phyloP scores from a whole-genome alignment of 2,888 invertebrate species.

The Pedicia rivosa region DNA sequence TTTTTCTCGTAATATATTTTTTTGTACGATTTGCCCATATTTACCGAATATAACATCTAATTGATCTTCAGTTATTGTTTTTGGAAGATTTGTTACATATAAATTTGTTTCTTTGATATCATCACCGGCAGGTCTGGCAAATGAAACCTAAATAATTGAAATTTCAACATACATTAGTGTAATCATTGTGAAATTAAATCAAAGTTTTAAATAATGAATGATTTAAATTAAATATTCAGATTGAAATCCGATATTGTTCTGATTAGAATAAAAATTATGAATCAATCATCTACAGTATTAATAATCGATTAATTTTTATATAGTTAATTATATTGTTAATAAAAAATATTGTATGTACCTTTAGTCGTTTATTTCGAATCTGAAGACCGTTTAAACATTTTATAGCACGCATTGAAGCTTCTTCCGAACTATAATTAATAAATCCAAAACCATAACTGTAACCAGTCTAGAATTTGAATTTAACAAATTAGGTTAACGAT shows the following conservation, averaged over 20 bases:
- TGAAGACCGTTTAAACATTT: slow-evolving; percentile 73
- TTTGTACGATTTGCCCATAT: slow-evolving; percentile 83
- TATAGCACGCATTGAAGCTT: slow-evolving; percentile 76
- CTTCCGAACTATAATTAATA: slow-evolving; percentile 74
- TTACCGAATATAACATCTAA: slow-evolving; percentile 72
- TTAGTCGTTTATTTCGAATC: slow-evolving; percentile 80
- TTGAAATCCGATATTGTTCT: no score
- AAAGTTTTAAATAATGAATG: no score
- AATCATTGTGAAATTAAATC: not conserved
- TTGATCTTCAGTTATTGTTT: slow-evolving; percentile 67
- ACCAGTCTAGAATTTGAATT: slow-evolving; percentile 47
- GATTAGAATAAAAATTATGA: no score
- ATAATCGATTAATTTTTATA: no score
- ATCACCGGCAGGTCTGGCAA: slow-evolving; percentile 80
- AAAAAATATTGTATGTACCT: no score
- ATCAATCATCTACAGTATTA: no score
- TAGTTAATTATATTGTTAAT: no score
- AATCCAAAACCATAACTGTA: slow-evolving; percentile 96
- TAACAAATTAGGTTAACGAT: slow-evolving; percentile 8
- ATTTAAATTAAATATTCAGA: no score
- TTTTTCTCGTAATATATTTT: slow-evolving; percentile 79
- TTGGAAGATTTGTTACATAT: slow-evolving; percentile 84
- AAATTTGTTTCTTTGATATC: slow-evolving; percentile 88
- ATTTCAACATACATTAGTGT: not conserved
- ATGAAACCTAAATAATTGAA: slow-evolving; percentile 48